Percentiles rank a stretch among this genome's conserved stretches.
Evolutionary conservation across 2,888 invertebrate species (phyloP).

Genomic region (Parnassius glacialis): DNA sequence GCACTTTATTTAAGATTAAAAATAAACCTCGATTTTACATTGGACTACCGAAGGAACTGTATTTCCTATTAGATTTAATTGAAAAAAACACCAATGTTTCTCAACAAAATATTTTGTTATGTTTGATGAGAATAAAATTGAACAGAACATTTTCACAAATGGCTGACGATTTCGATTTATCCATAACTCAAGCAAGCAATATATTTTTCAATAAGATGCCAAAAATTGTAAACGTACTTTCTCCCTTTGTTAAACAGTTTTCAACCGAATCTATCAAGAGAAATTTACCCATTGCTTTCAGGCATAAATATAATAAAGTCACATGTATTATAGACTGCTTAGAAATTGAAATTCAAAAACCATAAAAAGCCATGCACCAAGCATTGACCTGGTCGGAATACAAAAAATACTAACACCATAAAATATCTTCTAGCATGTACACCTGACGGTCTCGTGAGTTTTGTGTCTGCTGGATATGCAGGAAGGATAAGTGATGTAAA

Average conservation of each 20-base stretch:
- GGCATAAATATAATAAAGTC: conserved; percentile 38
- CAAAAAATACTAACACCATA: conserved; percentile 38
- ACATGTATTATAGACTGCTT: conserved; percentile 49
- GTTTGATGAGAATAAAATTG: no score
- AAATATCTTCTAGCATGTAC: conserved; percentile 40
- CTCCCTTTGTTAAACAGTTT: no score
- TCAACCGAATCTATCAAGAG: conserved; percentile 26
- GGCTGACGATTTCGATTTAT: no score
- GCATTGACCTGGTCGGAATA: conserved; percentile 49
- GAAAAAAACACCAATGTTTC: no score
- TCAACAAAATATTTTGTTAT: no score
- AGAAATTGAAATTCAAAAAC: conserved; percentile 51
- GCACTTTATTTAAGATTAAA: no score
- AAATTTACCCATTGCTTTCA: conserved; percentile 37
- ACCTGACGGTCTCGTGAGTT: conserved; percentile 38
- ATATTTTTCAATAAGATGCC: conserved; percentile 31
- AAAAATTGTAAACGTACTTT: conserved; percentile 25
- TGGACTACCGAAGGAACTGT: no score
- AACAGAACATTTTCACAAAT: no score
- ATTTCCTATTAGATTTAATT: no score
- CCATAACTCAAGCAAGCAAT: conserved; percentile 13
- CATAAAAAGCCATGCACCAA: conserved; percentile 42
- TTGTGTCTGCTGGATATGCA: conserved; percentile 37
- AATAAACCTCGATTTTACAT: no score
- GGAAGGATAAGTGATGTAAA: conserved; percentile 32